Base-by-base conservation (phyloP, 23 tunicate species). In the Trididemnum nubilum region DNA sequence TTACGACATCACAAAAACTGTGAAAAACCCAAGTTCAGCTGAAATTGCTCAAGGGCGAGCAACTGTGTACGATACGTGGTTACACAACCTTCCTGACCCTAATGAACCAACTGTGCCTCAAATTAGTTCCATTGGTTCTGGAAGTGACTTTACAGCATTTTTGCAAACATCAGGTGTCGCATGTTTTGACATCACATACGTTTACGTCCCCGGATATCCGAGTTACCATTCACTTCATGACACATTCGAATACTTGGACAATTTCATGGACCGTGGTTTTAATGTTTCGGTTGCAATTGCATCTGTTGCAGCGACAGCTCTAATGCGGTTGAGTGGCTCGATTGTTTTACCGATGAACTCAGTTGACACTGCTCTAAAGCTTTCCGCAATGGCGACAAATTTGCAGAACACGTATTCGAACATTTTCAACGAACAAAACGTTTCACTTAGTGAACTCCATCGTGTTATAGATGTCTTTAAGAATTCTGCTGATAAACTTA, bases 11-110 rank as follows among this genome's bases (percentile, higher is more conserved):
- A 80, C 98, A 5, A 87, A 83, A 54, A 50, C 67, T 33, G 84
- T 88, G 27, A 60, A 78, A 18, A 93, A 93, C 75, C 98, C 98
- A 0, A 65, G 75, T 52, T 65, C 52, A 1, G 30, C 64, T n/a
- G 98, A 93, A 84, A 37, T 83, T 33, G 36, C 35, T 32, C 61
- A 79, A 5, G 74, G 70, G 21, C 81, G 98, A 44, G 63, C 83
- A 22, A 67, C 89, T 0, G 98, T 93, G 37, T 93, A 73, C 84
- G 98, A 93, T 65, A 93, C 98, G 0, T 93, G 98, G 98, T 63
- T 89, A 31, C 21, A 63, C 7, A 76, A 72, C 58, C 54, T 34
- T 23, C 78, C 71, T 71, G 97, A 92, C 63, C 23, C 35, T 44
- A 61, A 79, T 12, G 72, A 72, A 57, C 84, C 71, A 19, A 69